Evolutionary conservation across 2,888 invertebrate species (phyloP).

Genomic region (Deroplatys truncata): DNA sequence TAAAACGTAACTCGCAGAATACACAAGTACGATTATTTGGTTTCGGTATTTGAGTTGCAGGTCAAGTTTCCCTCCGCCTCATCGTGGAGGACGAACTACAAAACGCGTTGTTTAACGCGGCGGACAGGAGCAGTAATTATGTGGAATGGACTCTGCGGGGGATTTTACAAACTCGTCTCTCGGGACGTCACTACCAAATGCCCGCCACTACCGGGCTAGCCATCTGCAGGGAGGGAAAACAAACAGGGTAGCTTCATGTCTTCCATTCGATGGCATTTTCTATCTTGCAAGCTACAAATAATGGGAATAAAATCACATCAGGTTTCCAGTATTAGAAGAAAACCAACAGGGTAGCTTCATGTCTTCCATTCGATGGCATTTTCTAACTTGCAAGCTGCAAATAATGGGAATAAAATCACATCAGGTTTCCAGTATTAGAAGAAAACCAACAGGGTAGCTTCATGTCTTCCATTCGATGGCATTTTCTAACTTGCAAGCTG

Average conservation of each 20-base stretch:
- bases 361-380: neutral
- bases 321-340: neutral
- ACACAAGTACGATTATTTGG: too few species aligned
- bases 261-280: neutral
- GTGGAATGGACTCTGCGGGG: slow-evolving; percentile 10
- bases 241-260: neutral
- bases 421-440: too few species aligned
- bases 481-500: too few species aligned
- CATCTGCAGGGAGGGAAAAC: neutral
- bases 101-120: neutral
- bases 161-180: slow-evolving; percentile 10
- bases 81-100: neutral
- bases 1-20: too few species aligned
- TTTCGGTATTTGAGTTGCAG: neutral
- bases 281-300: too few species aligned
- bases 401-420: too few species aligned
- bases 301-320: too few species aligned
- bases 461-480: neutral
- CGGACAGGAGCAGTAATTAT: neutral
- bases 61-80: neutral
- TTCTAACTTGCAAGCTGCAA: too few species aligned
- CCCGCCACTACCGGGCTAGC: neutral
- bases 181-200: slow-evolving; percentile 13
- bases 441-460: neutral
- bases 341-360: neutral